Percentiles rank a stretch among this genome's conserved stretches.
Conservation (phyloP, 2,888 invertebrate genomes). For the Torymus texanus region DNA sequence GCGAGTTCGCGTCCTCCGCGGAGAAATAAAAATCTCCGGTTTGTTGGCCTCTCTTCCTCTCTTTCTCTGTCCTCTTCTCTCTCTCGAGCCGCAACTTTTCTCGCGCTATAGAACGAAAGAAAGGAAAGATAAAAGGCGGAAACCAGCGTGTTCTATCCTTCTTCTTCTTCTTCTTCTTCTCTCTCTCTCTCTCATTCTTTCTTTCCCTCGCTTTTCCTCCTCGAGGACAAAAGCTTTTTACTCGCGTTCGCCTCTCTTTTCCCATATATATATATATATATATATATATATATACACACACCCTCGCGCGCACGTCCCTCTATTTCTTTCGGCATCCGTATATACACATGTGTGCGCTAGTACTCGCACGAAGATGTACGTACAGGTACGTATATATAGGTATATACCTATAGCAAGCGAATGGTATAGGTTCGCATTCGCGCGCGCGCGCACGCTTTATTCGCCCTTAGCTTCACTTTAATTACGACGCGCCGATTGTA, state of each 20-base stretch:
- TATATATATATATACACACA: no score
- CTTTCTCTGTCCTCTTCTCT: background rate
- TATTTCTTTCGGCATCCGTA: constrained; percentile 1
- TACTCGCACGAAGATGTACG: no score
- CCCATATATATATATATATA: no score
- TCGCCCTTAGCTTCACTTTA: constrained; percentile 6
- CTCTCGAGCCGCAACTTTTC: constrained; percentile 24
- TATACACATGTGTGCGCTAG: background rate
- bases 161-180: background rate
- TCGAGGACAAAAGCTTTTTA: constrained; percentile 40
- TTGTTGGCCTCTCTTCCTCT: constrained; percentile 29
- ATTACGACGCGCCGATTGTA: constrained; percentile 25
- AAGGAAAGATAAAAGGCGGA: constrained; percentile 18
- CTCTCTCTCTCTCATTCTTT: background rate
- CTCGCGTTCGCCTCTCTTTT: background rate
- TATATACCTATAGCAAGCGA: background rate
- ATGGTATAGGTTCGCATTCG: background rate
- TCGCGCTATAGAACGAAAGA: background rate
- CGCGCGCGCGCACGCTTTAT: background rate
- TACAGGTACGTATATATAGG: no score
- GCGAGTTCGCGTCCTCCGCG: background rate
- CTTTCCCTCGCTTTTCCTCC: background rate
- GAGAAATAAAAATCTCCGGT: constrained; percentile 40
- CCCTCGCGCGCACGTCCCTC: background rate
- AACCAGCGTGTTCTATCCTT: background rate